Percentiles rank a stretch among this genome's conserved stretches.
phyloP scores from a whole-genome alignment of 2,888 invertebrate species.

The Morpho deidamia region DNA sequence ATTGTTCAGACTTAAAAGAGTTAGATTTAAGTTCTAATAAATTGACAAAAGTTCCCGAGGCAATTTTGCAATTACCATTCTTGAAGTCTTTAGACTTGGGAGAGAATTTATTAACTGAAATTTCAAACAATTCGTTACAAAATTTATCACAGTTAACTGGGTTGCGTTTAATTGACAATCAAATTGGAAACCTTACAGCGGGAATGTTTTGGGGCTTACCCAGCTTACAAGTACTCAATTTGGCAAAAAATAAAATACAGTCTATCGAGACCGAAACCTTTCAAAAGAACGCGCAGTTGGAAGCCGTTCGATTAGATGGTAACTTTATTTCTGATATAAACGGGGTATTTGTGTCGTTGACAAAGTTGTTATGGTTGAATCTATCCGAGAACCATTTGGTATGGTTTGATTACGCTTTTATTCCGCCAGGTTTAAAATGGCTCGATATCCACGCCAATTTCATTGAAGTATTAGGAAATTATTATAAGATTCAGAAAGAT shows the following conservation, averaged over 20 bases:
- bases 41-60: constrained; percentile 89
- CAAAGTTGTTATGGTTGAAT: constrained; percentile 91
- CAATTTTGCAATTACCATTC: constrained; percentile 87
- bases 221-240: constrained; percentile 90
- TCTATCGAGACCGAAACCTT: constrained; percentile 91
- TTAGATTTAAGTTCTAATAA: constrained; percentile 93
- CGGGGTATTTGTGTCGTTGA: constrained; percentile 90
- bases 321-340: constrained; percentile 94
- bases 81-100: constrained; percentile 94
- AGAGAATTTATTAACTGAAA: constrained; percentile 91
- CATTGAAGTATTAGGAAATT: constrained; percentile 91
- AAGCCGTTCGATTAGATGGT: constrained; percentile 91
- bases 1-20: constrained; percentile 92
- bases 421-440: constrained; percentile 92
- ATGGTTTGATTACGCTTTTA: constrained; percentile 95
- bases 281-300: constrained; percentile 88
- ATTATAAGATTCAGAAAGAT: constrained; percentile 89
- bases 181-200: constrained; percentile 90
- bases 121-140: constrained; percentile 90
- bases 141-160: constrained; percentile 92
- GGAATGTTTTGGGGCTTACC: constrained; percentile 92
- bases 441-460: constrained; percentile 93
- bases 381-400: constrained; percentile 93
- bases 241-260: constrained; percentile 93
- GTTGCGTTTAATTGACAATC: constrained; percentile 92